phyloP scores from a whole-genome alignment of 2,888 invertebrate genomes.

The Petrophora chlorosata region DNA sequence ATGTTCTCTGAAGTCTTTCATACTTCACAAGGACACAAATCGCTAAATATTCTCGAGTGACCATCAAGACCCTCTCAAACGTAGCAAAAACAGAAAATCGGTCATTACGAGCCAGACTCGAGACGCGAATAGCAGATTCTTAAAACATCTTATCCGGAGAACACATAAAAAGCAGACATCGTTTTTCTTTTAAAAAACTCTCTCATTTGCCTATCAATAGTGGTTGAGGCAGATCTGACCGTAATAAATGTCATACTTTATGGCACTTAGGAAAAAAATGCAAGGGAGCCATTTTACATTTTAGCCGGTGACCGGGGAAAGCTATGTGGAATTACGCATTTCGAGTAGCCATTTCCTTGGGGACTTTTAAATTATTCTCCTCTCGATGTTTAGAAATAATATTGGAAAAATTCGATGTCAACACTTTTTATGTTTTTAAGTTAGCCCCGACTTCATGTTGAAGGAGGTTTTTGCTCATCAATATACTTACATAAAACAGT shows the following conservation, averaged over 20 bases:
- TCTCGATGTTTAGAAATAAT: conserved; percentile 32
- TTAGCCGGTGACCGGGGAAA: conserved; percentile 77
- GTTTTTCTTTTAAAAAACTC: conserved; percentile 84
- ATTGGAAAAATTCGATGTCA: conserved; percentile 21
- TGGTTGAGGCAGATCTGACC: conserved; percentile 83
- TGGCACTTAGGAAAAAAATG: conserved; percentile 81
- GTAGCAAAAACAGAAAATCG: conserved; percentile 44
- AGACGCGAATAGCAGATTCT: conserved; percentile 66
- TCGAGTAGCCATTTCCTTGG: conserved; percentile 74
- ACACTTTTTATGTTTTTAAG: conserved; percentile 2
- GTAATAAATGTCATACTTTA: conserved; percentile 84
- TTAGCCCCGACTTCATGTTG: too few relatives aligned
- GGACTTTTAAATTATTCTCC: conserved; percentile 64
- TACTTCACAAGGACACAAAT: not conserved
- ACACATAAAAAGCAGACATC: conserved; percentile 84
- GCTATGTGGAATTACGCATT: conserved; percentile 76
- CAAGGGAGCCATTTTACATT: conserved; percentile 83
- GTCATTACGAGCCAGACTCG: conserved; percentile 58
- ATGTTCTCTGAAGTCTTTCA: not conserved
- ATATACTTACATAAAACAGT: too few relatives aligned
- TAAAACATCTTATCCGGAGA: conserved; percentile 77
- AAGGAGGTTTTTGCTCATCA: too few relatives aligned
- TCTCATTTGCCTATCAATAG: conserved; percentile 85
- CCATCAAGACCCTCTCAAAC: conserved; percentile 22
- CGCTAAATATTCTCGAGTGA: conserved; percentile 10